Conservation (phyloP, 2,888 invertebrate genomes). For the Strigamia transsilvanica region DNA sequence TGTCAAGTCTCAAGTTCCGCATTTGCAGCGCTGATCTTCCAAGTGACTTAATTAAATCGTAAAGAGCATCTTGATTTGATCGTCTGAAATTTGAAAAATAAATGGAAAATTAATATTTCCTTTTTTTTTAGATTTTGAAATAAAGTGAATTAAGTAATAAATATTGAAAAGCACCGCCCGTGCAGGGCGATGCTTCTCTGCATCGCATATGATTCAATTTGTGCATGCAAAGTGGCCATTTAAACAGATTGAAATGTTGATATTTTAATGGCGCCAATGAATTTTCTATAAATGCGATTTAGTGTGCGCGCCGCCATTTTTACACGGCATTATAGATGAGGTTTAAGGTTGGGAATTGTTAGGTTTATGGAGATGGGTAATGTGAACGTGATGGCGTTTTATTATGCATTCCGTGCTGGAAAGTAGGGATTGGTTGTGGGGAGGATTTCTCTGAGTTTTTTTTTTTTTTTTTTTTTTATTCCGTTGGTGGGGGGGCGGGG, state of each 20-base stretch:
- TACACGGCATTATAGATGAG: not conserved
- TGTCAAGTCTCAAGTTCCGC: not conserved
- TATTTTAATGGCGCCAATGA: not conserved
- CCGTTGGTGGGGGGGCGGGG: no score
- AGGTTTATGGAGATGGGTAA: not conserved
- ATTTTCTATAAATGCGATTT: not conserved
- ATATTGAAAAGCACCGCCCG: conserved; percentile 18
- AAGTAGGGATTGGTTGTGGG: not conserved
- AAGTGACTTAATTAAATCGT: conserved; percentile 10
- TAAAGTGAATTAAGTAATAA: not conserved
- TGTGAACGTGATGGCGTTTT: not conserved
- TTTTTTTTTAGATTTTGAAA: not conserved
- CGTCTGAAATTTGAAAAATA: not conserved
- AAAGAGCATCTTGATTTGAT: not conserved
- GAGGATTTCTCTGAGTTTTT: not conserved
- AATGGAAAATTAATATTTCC: not conserved
- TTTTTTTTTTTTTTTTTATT: not conserved
- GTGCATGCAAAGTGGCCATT: not conserved
- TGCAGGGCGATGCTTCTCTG: not conserved
- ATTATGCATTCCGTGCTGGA: conserved; percentile 9
- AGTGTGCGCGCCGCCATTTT: not conserved
- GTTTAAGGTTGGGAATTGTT: not conserved
- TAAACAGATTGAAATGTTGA: not conserved
- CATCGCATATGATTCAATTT: not conserved
- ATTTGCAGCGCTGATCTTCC: not conserved